A percentile compares a stretch with the other conserved stretches of the same genome.
Evolutionary conservation across 2,797 vertebrate genomes (phyloP).

Genomic region (Megaceryle alcyon): DNA sequence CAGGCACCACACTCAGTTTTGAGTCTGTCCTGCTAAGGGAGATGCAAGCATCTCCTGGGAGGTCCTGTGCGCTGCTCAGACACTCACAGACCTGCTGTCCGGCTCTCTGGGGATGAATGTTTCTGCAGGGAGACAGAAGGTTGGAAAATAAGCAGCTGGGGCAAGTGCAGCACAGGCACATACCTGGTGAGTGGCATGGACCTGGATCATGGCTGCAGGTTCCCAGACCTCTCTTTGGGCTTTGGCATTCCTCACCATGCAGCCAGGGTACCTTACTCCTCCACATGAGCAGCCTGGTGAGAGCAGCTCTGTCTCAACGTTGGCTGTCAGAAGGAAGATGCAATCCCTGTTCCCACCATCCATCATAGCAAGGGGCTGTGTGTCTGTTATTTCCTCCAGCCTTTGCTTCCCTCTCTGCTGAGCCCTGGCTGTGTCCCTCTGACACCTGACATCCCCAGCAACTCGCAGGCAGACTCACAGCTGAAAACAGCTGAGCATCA

Average conservation of each 20-base stretch:
- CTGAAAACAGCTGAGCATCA: neutral
- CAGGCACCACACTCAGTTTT: neutral
- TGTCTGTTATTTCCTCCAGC: neutral
- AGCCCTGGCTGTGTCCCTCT: neutral
- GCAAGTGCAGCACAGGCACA: neutral
- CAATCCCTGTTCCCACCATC: neutral
- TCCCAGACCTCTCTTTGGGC: neutral
- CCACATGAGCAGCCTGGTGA: neutral
- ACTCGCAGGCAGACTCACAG: no score
- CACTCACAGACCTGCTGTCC: neutral
- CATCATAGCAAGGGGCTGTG: no score
- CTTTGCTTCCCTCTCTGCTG: neutral
- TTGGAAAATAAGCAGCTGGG: neutral
- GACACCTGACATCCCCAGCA: neutral
- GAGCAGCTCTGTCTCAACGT: neutral
- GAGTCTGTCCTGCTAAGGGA: neutral
- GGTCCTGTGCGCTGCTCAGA: neutral
- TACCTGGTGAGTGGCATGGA: no score
- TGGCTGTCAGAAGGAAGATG: neutral
- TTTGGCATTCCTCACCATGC: rapidly evolving
- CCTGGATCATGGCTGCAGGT: neutral
- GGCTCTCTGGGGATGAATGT: neutral
- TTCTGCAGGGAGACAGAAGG: neutral
- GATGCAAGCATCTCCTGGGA: neutral
- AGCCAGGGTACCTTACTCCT: neutral